Conservation (phyloP, 2,888 invertebrate genomes). For the Leptarthrus brevirostris region DNA sequence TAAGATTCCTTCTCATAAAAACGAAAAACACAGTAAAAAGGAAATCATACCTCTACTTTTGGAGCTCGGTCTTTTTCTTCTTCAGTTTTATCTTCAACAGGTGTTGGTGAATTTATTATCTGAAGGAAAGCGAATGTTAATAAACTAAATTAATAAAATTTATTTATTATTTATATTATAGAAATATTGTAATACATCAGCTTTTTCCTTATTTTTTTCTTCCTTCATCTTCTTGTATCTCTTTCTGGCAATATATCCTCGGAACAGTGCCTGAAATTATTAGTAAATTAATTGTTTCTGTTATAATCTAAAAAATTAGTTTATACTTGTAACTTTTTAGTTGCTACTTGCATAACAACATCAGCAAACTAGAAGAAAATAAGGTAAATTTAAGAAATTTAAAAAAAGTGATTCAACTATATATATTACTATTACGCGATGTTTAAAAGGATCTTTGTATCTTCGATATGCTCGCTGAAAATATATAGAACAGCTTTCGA, state of each 20-base stretch:
- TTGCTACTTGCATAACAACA: neutral
- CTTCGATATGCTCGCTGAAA: neutral
- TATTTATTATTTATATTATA: too few species aligned
- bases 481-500: too few species aligned
- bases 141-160: too few species aligned
- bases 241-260: conserved; percentile 25
- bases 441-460: neutral
- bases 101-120: too few species aligned
- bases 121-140: too few species aligned
- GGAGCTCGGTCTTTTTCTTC: too few species aligned
- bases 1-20: too few species aligned
- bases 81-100: too few species aligned
- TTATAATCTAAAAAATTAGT: neutral
- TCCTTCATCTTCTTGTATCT: conserved; percentile 10
- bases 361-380: neutral
- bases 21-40: too few species aligned
- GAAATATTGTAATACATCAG: too few species aligned
- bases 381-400: neutral
- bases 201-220: neutral
- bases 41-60: too few species aligned
- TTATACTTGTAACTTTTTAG: neutral
- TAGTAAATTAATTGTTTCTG: neutral
- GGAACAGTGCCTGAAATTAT: neutral
- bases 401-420: neutral
- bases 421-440: too few species aligned